Evolutionary conservation across 2,797 vertebrate species (phyloP).

Genomic region (Schizopygopsis malacanthus): DNA sequence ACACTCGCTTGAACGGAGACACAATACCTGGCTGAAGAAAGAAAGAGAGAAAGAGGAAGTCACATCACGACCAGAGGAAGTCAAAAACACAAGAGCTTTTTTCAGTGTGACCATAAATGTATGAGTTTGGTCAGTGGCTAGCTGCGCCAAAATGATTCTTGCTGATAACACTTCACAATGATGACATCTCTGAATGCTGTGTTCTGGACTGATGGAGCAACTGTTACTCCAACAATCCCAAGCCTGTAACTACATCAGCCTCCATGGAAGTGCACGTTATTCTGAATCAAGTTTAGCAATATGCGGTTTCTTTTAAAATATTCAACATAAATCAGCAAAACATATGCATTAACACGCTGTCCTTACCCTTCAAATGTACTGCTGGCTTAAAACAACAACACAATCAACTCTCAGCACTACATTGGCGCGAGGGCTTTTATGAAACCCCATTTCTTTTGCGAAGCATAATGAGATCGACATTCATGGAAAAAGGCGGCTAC

Average conservation of each 20-base stretch:
- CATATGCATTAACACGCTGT: slow-evolving; percentile 28
- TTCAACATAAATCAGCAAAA: background rate
- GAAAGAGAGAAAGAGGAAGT: slow-evolving; percentile 55
- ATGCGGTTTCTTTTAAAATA: background rate
- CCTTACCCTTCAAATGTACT: slow-evolving; percentile 45
- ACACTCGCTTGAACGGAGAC: slow-evolving; percentile 98
- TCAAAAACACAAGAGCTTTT: slow-evolving; percentile 4
- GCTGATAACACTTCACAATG: background rate
- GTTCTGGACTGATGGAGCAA: slow-evolving; percentile 37
- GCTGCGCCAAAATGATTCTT: background rate
- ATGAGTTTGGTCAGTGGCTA: background rate
- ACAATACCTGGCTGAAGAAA: slow-evolving; percentile 89
- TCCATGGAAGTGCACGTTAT: background rate
- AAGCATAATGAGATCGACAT: slow-evolving; percentile 14
- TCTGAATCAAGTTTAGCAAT: background rate
- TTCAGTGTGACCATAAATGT: slow-evolving; percentile 8
- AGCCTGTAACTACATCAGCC: background rate
- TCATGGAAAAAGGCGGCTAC: background rate
- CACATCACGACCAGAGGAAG: background rate
- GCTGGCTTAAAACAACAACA: slow-evolving; percentile 25
- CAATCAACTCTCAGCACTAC: background rate
- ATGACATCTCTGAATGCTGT: slow-evolving; percentile 1
- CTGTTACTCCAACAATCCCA: slow-evolving; percentile 21
- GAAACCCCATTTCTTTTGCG: slow-evolving; percentile 25
- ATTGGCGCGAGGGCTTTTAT: slow-evolving; percentile 23